Conservation (phyloP, 2,888 invertebrate species). For the Aleiodes testaceus region DNA sequence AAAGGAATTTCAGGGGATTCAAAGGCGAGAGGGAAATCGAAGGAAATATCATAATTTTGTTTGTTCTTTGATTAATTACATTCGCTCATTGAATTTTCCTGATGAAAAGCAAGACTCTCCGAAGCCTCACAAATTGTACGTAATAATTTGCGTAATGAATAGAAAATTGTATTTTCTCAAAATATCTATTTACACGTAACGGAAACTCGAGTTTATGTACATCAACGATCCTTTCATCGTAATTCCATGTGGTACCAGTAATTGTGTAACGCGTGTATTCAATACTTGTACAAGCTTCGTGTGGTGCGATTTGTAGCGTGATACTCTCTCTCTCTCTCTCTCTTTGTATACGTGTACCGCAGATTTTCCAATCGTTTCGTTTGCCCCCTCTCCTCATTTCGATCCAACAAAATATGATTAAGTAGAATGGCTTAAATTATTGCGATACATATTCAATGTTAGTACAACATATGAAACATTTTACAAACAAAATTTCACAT, state of each 20-base stretch:
- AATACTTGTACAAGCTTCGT: conserved; percentile 13
- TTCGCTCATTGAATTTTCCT: too few species aligned
- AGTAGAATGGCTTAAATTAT: conserved; percentile 37
- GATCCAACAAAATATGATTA: conserved; percentile 37
- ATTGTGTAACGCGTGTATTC: conserved; percentile 20
- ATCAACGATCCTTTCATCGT: conserved; percentile 40
- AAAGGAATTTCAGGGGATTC: too few species aligned
- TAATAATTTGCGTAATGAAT: background rate
- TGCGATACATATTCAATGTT: conserved; percentile 31
- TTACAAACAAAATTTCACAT: conserved; percentile 18
- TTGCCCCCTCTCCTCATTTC: background rate
- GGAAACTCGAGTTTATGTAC: conserved; percentile 38
- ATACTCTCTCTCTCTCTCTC: conserved; percentile 1
- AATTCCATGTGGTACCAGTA: conserved; percentile 37
- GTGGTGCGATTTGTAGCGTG: conserved; percentile 4
- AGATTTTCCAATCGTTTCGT: conserved; percentile 24
- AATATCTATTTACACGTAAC: conserved; percentile 28
- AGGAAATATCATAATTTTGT: too few species aligned
- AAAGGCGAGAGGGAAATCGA: too few species aligned
- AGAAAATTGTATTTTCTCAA: background rate
- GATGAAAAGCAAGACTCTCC: too few species aligned
- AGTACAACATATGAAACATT: conserved; percentile 23
- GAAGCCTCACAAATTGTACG: too few species aligned
- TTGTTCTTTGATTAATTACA: too few species aligned
- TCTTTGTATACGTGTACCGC: conserved; percentile 4